Conservation (phyloP, 1,140 invertebrate species). For the Sarcophaga peregrina region DNA sequence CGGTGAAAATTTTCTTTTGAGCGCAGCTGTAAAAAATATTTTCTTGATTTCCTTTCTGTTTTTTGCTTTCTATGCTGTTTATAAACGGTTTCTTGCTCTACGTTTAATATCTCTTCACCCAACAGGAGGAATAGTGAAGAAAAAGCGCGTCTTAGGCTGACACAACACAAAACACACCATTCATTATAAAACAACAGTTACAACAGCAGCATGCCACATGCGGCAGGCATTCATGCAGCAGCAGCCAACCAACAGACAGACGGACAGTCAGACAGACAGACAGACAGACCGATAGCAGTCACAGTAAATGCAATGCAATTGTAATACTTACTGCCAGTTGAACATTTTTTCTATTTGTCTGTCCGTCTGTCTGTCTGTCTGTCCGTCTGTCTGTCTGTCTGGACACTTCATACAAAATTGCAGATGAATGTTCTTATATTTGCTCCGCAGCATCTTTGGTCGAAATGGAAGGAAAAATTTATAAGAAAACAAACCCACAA, state of each 20-base stretch:
- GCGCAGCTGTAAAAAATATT: background rate
- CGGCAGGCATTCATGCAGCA: background rate
- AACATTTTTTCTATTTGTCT: too few species aligned
- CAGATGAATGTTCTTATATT: background rate
- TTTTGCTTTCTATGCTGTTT: background rate
- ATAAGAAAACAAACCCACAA: background rate
- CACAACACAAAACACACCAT: constrained; percentile 23
- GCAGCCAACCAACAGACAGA: background rate
- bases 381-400: background rate
- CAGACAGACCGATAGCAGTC: background rate
- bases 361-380: too few species aligned
- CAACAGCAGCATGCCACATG: background rate
- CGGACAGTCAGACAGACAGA: background rate
- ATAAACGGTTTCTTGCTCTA: background rate
- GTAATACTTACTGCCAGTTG: too few species aligned
- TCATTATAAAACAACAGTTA: constrained; percentile 25
- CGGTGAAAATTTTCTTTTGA: background rate
- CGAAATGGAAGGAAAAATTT: background rate
- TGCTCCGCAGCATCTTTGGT: background rate
- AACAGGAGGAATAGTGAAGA: background rate
- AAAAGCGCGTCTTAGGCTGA: constrained; percentile 20
- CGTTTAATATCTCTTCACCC: background rate
- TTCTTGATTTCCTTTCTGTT: background rate
- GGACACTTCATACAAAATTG: background rate
- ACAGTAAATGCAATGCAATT: background rate